Conservation (phyloP, 2,113 vertebrate species). For the Trogon surrucura region DNA sequence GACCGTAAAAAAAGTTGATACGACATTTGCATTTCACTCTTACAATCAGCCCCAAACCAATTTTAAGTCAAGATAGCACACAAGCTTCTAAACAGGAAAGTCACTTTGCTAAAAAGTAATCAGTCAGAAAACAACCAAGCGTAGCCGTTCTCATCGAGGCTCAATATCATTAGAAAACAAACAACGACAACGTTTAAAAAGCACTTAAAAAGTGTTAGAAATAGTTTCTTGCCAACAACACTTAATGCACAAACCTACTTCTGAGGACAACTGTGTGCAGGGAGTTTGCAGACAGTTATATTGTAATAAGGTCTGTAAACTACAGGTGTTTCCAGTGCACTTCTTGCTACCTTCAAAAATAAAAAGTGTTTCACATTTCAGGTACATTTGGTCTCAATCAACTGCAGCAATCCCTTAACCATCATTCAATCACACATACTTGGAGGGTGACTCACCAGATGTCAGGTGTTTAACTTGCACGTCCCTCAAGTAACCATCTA, state of each 20-base stretch:
- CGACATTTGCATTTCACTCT: not conserved
- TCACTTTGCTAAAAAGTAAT: not conserved
- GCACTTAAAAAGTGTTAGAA: not conserved
- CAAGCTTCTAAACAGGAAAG: not conserved
- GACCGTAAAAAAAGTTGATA: not conserved
- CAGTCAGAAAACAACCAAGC: not conserved
- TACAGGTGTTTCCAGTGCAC: not conserved
- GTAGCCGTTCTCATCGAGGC: not conserved
- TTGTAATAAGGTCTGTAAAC: not conserved
- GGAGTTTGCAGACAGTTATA: not conserved
- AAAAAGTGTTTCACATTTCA: not conserved
- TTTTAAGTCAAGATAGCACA: not conserved
- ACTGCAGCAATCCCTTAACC: not conserved
- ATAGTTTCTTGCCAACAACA: not conserved
- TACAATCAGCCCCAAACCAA: not conserved
- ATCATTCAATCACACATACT: constrained; percentile 29
- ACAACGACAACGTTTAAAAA: not conserved
- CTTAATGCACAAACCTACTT: not conserved
- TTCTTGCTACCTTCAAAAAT: not conserved
- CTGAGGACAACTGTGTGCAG: not conserved
- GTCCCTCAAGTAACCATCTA: not conserved
- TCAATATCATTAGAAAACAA: not conserved
- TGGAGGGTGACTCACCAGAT: constrained; percentile 34
- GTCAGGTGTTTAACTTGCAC: constrained; percentile 22
- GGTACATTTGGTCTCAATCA: constrained; percentile 2